Conservation (phyloP, 2,797 vertebrate genomes). For the Threskiornis aethiopicus region DNA sequence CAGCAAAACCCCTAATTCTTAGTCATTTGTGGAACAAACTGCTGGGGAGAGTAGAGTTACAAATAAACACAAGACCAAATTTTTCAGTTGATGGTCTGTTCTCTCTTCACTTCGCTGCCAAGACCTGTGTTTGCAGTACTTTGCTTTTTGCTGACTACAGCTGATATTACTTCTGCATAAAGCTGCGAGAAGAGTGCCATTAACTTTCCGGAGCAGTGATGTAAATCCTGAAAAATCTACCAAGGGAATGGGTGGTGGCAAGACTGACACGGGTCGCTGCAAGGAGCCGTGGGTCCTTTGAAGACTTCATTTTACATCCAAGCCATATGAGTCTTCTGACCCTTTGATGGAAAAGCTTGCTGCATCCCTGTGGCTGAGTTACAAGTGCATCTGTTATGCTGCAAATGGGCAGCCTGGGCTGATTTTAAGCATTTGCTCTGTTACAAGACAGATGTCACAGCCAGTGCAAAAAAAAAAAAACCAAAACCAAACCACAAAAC, state of each 20-base stretch:
- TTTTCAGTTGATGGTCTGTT: background rate
- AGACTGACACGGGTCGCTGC: background rate
- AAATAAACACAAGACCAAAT: background rate
- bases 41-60: background rate
- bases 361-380: background rate
- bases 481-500: background rate
- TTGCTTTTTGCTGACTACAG: background rate
- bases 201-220: background rate
- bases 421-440: background rate
- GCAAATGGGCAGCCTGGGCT: background rate
- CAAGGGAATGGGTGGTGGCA: slow-evolving; percentile 6
- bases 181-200: background rate
- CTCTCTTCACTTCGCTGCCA: background rate
- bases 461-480: background rate
- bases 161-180: background rate
- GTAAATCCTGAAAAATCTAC: slow-evolving; percentile 28
- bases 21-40: background rate
- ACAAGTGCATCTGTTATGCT: background rate
- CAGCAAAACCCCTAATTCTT: background rate
- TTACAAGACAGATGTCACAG: background rate
- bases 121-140: background rate
- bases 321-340: background rate
- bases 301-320: background rate
- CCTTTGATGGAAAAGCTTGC: background rate
- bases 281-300: background rate